Evolutionary conservation across 2,888 invertebrate species (phyloP).

Genomic region (Volucella zonaria): DNA sequence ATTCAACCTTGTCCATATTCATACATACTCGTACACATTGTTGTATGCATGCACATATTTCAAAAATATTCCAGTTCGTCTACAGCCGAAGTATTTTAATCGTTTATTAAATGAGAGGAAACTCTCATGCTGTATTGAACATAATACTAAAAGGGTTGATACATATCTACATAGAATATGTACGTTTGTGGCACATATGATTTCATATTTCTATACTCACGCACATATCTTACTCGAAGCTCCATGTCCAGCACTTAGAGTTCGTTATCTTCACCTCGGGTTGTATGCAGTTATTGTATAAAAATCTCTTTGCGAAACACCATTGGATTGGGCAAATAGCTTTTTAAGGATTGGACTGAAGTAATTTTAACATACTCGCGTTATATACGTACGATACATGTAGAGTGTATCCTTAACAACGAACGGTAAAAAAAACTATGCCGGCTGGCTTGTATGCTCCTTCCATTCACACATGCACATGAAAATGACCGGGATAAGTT

Average conservation of each 20-base stretch:
- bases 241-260: conserved; percentile 16
- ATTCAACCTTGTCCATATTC: no score
- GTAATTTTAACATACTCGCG: conserved; percentile 49
- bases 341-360: conserved; percentile 58
- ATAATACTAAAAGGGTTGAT: conserved; percentile 67
- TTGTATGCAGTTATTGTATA: conserved; percentile 52
- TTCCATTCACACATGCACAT: conserved; percentile 1
- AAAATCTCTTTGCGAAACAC: background rate
- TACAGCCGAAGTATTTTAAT: conserved; percentile 55
- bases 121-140: conserved; percentile 68
- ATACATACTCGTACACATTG: background rate
- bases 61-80: conserved; percentile 32
- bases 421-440: conserved; percentile 1
- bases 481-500: background rate
- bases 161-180: conserved; percentile 6
- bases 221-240: background rate
- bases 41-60: conserved; percentile 35
- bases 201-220: background rate
- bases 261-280: conserved; percentile 14
- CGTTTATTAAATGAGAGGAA: conserved; percentile 69
- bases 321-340: conserved; percentile 57
- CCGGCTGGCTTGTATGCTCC: no score
- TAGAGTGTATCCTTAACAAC: conserved; percentile 53
- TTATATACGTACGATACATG: background rate
- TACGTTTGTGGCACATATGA: no score